Base-by-base conservation (phyloP, 2,888 invertebrate genomes). In the Eilema griseolum region DNA sequence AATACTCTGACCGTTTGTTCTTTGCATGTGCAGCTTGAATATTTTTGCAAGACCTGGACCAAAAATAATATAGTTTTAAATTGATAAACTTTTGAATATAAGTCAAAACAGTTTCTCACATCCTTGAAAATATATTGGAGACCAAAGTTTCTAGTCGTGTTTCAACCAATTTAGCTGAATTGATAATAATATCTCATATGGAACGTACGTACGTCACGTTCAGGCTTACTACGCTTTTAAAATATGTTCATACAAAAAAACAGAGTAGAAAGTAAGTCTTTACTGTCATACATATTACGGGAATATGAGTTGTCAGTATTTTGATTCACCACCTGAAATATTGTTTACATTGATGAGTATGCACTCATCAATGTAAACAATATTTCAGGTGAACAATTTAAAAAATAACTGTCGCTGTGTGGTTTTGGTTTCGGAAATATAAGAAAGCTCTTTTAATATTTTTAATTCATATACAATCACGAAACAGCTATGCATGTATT, bases 1-100 rank as follows among this genome's bases (percentile, higher is more conserved):
- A 87, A 81, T 59, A 26, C 61, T 41, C 7, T 33, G 57, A 23
- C 31, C 23, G 31, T 20, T 57, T 57, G 31, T n/a, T 64, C 52
- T 28, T 24, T 65, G 11, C 23, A 61, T 3, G n/a, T 31, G 33
- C 57, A 10, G 31, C 28, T 14, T 56, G 33, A 56, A 68, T 73
- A 37, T 67, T 70, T n/a, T 41, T 64, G 23, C 24, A 59, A 63
- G 5, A 41, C 60, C 71, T 61, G 60, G 72, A 73, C 69, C 60
- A 72, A 72, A 69, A 61, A 56, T 61, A 37, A n/a, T 62, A 5
- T 68, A 23, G 24, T 59, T 59, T 57, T 26, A n/a, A 52, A 8
- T 10, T 52, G 52, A 52, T 52, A 46, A 7, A 16, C 1, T 52
- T n/a, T 52, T 52, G n/a, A 52, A 52, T n/a, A 8, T n/a, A n/a